These are phyloP conservation scores for Dascyllus trimaculatus DNA, from an alignment of 2,113 vertebrate genomes.

Conservation along the genomic window DNA sequence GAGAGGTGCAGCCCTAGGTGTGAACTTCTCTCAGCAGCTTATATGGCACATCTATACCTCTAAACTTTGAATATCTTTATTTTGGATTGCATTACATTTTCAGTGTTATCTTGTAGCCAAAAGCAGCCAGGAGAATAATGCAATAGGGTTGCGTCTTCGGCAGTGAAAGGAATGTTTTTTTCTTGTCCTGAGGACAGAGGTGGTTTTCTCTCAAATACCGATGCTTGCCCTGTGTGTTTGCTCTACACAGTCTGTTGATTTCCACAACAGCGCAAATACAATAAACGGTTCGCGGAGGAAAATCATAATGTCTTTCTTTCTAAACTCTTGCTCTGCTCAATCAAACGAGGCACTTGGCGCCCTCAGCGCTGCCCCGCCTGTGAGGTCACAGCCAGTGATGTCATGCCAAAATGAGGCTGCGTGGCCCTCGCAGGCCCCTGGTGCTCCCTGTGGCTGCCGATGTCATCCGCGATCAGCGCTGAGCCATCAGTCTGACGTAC, in stretches of 20 bases:
- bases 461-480: slow-evolving; percentile 69
- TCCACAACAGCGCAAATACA: slow-evolving; percentile 29
- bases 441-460: slow-evolving; percentile 47
- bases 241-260: slow-evolving; percentile 27
- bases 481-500: slow-evolving; percentile 45
- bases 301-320: slow-evolving; percentile 26
- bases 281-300: slow-evolving; percentile 24
- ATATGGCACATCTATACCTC: not conserved
- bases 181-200: not conserved
- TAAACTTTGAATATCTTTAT: not conserved
- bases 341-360: slow-evolving; percentile 56
- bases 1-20: not conserved
- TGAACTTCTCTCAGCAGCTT: not conserved
- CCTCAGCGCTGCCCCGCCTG: slow-evolving; percentile 40
- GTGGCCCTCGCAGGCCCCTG: slow-evolving; percentile 45
- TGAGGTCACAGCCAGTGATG: slow-evolving; percentile 69
- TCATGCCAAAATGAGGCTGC: slow-evolving; percentile 56
- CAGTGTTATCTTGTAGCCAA: not conserved
- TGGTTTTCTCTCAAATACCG: slow-evolving; percentile 23
- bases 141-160: not conserved
- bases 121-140: not conserved
- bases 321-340: slow-evolving; percentile 37
- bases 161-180: not conserved
- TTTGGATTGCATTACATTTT: not conserved
- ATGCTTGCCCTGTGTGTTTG: slow-evolving; percentile 34